A percentile compares a stretch with the other conserved stretches of the same genome.
Conservation (phyloP, 2,797 vertebrate species). For the Lithobates sylvaticus region DNA sequence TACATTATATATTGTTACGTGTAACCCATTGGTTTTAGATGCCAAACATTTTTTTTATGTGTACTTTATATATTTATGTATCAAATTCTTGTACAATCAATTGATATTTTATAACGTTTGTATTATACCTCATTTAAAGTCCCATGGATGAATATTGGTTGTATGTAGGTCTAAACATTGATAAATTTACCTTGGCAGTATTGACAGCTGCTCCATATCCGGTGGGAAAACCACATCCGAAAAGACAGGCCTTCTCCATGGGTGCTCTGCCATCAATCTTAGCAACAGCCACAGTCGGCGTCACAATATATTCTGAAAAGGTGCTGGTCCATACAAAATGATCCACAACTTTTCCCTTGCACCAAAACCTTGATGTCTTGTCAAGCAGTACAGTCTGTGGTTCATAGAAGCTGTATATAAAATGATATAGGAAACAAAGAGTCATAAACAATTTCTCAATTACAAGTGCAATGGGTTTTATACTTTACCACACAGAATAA, state of each 20-base stretch:
- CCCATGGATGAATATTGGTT: too few relatives aligned
- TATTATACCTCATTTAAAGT: too few relatives aligned
- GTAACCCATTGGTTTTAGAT: too few relatives aligned
- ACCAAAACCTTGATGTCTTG: constrained; percentile 76
- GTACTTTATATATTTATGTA: too few relatives aligned
- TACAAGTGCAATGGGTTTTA: not conserved
- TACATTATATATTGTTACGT: too few relatives aligned
- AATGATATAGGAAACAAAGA: not conserved
- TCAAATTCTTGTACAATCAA: too few relatives aligned
- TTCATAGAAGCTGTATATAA: constrained; percentile 4
- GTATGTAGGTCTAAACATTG: too few relatives aligned
- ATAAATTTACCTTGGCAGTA: constrained; percentile 73
- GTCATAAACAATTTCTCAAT: too few relatives aligned
- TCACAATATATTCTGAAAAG: constrained; percentile 82
- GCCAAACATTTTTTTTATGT: too few relatives aligned
- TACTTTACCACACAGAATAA: not conserved
- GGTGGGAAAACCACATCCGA: constrained; percentile 79
- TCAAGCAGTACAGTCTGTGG: constrained; percentile 72
- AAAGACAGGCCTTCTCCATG: constrained; percentile 78
- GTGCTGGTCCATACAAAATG: constrained; percentile 78
- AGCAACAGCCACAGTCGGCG: constrained; percentile 70
- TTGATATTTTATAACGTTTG: too few relatives aligned
- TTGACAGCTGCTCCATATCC: constrained; percentile 81
- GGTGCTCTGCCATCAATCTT: constrained; percentile 76
- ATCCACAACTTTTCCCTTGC: constrained; percentile 77